Base-by-base conservation (phyloP, 2,113 vertebrate species). In the Morone saxatilis region DNA sequence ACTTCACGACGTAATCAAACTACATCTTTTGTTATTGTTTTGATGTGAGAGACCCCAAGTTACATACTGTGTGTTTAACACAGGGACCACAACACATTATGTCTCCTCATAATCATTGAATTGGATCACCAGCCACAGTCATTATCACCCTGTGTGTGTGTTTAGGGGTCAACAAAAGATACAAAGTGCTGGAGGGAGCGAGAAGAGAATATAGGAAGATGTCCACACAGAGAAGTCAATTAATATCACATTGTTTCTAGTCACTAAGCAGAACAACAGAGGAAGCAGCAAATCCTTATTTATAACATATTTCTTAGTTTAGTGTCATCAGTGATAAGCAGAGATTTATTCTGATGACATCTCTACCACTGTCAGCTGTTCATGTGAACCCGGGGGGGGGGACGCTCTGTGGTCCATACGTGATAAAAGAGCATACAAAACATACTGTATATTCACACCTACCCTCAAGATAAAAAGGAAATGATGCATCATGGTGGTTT, bases 31-130 rank as follows among this genome's bases (percentile, higher is more conserved):
- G 31, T 31, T 31, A 31, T 31, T 31, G 31, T 31, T 31, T 31
- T 31, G 31, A 31, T 31, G 2, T 31, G 31, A 31, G 31, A 31
- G 2, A 31, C 31, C 31, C 31, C 31, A 31, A 31, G 31, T 31
- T 31, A 31, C 31, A 31, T 31, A 31, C 31, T 31, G 31, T 31
- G 31, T 31, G 31, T 31, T 31, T 31, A 48, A 68, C 48, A 68
- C 22, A 38, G 70, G 45, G 51, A 25, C 56, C 62, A 25, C 71
- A 76, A 76, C 81, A 60, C 73, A 87, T 87, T 77, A 65, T 74
- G 41, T 56, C 36, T 57, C 67, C 84, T 89, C 71, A 83, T 87
- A 80, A 62, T 54, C 80, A 84, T 57, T 84, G 45, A 77, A 88
- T 75, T 89, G 73, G 70, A 88, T 83, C 68, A 81, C 36, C 47